Conservation (phyloP, 2,888 invertebrate species). For the Heliconius ethilla region DNA sequence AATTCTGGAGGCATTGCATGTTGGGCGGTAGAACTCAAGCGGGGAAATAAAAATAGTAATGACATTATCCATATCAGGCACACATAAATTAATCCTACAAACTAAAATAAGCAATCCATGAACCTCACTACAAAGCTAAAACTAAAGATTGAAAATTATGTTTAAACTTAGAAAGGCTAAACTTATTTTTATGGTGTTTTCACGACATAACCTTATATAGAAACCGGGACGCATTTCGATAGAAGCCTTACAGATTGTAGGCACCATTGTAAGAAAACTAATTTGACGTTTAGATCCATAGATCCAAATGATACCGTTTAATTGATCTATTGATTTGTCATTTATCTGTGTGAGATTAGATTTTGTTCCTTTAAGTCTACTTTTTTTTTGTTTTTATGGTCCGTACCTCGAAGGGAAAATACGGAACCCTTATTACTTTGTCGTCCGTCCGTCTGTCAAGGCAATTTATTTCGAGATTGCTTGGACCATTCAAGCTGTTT, state of each 20-base stretch:
- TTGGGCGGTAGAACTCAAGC: no score
- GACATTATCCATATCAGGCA: not conserved
- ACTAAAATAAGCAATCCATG: not conserved
- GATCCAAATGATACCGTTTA: conserved; percentile 49
- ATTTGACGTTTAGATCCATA: conserved; percentile 36
- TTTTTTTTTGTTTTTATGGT: no score
- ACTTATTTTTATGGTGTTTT: conserved; percentile 22
- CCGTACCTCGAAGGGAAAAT: no score
- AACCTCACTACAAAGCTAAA: not conserved
- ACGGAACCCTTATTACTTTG: no score
- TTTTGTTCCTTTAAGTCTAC: not conserved
- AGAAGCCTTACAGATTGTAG: conserved; percentile 1
- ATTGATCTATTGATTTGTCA: conserved; percentile 72
- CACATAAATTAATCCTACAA: not conserved
- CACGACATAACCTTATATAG: conserved; percentile 14
- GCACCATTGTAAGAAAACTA: conserved; percentile 35
- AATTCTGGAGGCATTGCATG: no score
- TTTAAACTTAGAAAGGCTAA: not conserved
- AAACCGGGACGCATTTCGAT: conserved; percentile 19
- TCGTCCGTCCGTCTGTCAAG: no score
- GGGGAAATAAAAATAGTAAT: not conserved
- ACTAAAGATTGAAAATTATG: not conserved
- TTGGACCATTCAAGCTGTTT: no score
- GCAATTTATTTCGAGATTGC: no score
- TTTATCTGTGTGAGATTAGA: conserved; percentile 50